Conservation (phyloP, 1,140 invertebrate species). For the Lepidostoma basale region DNA sequence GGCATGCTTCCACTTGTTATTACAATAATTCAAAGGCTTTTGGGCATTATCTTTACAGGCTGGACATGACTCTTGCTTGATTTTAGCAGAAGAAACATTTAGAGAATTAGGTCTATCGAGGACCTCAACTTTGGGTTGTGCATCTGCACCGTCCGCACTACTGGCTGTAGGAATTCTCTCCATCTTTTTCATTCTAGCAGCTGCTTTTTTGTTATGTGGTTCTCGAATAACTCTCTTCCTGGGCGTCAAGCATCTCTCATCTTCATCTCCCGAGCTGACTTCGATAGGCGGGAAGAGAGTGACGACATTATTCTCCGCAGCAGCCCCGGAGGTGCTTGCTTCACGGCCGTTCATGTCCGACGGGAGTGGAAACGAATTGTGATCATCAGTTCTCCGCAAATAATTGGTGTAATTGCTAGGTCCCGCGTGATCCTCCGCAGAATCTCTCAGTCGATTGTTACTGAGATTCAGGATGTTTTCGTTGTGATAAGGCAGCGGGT, state of each 20-base stretch:
- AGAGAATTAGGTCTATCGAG: not conserved
- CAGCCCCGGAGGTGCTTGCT: not conserved
- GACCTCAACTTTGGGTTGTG: slow-evolving; percentile 13
- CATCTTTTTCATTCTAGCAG: slow-evolving; percentile 18
- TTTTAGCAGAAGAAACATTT: slow-evolving; percentile 2
- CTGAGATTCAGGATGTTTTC: slow-evolving; percentile 42
- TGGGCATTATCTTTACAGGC: not conserved
- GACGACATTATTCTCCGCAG: slow-evolving; percentile 18
- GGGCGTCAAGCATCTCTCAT: slow-evolving; percentile 48
- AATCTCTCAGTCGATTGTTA: slow-evolving; percentile 33
- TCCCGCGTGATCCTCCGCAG: slow-evolving; percentile 15
- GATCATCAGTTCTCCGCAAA: slow-evolving; percentile 31
- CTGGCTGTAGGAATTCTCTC: not conserved
- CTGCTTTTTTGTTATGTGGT: slow-evolving; percentile 37
- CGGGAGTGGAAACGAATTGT: not conserved
- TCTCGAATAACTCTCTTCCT: slow-evolving; percentile 50
- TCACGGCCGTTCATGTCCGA: not conserved
- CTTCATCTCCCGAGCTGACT: slow-evolving; percentile 59
- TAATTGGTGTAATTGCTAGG: slow-evolving; percentile 41
- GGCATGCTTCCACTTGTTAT: slow-evolving; percentile 26
- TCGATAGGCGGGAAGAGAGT: slow-evolving; percentile 52
- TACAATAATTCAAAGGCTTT: not conserved
- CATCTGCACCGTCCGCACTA: slow-evolving; percentile 1
- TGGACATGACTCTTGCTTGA: slow-evolving; percentile 5
- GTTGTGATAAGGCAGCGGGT: slow-evolving; percentile 38